phyloP scores from a whole-genome alignment of 2,888 invertebrate species.

The Drosophila leonis region DNA sequence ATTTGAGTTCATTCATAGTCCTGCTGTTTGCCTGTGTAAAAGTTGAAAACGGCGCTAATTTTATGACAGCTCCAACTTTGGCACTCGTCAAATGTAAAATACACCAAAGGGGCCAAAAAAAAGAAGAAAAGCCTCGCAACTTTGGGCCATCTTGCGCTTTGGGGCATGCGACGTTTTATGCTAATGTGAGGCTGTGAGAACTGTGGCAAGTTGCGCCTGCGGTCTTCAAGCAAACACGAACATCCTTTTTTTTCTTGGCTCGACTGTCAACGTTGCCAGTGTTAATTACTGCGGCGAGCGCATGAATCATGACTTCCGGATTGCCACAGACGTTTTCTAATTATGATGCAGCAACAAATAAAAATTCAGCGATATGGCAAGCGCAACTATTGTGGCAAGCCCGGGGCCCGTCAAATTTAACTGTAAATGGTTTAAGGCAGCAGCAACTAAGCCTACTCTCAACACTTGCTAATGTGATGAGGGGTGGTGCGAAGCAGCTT shows the following conservation, averaged over 20 bases:
- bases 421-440: slow-evolving; percentile 64
- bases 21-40: slow-evolving; percentile 37
- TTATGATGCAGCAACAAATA: slow-evolving; percentile 68
- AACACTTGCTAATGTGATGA: slow-evolving; percentile 23
- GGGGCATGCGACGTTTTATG: slow-evolving; percentile 55
- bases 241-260: slow-evolving; percentile 35
- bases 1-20: neutral
- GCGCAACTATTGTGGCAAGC: slow-evolving; percentile 32
- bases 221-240: slow-evolving; percentile 47
- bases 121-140: neutral
- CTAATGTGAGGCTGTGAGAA: slow-evolving; percentile 52
- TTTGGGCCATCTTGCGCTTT: slow-evolving; percentile 13
- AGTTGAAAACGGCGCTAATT: slow-evolving; percentile 72
- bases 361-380: slow-evolving; percentile 7
- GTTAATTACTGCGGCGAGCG: slow-evolving; percentile 78
- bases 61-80: slow-evolving; percentile 66
- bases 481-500: neutral
- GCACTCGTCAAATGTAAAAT: slow-evolving; percentile 64
- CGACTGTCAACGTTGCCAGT: slow-evolving; percentile 35
- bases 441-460: neutral
- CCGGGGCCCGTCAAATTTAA: slow-evolving; percentile 48
- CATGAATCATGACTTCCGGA: slow-evolving; percentile 78
- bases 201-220: slow-evolving; percentile 41
- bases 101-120: slow-evolving; percentile 44
- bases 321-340: slow-evolving; percentile 64